These are phyloP conservation scores for Aurelia coerulea DNA, from an alignment of 30 jellyfish, hydroid and myxozoan genomes.

Conservation along the genomic window DNA sequence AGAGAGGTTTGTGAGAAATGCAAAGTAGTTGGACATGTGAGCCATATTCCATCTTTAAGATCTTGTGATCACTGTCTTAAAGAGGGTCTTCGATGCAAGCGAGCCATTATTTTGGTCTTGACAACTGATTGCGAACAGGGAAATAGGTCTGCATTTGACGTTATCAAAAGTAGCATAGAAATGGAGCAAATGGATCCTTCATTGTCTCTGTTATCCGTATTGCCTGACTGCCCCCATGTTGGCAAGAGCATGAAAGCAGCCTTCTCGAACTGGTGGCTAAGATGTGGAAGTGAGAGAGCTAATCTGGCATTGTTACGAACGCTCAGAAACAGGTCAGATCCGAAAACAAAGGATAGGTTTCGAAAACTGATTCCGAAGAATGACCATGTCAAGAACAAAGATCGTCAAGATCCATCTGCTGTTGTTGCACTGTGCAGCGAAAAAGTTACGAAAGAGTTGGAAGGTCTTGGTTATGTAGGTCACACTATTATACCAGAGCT, in stretches of 20 bases:
- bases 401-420: constrained; percentile 43
- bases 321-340: no score
- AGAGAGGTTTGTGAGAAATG: constrained; percentile 27
- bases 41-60: constrained; percentile 13
- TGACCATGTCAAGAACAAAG: not conserved
- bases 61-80: constrained; percentile 34
- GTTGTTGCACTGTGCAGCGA: constrained; percentile 21
- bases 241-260: constrained; percentile 32
- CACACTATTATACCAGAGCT: constrained; percentile 46
- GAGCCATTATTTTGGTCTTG: constrained; percentile 3
- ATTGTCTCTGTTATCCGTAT: constrained; percentile 5
- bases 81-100: constrained; percentile 3
- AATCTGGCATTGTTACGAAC: no score
- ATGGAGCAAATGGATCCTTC: constrained; percentile 1
- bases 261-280: no score
- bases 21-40: not conserved
- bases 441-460: constrained; percentile 27
- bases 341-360: no score
- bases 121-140: constrained; percentile 52
- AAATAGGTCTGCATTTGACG: constrained; percentile 7
- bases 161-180: constrained; percentile 2
- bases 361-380: no score
- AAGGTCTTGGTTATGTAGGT: constrained; percentile 28
- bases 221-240: constrained; percentile 37
- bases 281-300: no score